A percentile compares a stretch with the other conserved stretches of the same genome.
Evolutionary conservation across 2,888 invertebrate genomes (phyloP).

Genomic region (Tortricodes alternella): DNA sequence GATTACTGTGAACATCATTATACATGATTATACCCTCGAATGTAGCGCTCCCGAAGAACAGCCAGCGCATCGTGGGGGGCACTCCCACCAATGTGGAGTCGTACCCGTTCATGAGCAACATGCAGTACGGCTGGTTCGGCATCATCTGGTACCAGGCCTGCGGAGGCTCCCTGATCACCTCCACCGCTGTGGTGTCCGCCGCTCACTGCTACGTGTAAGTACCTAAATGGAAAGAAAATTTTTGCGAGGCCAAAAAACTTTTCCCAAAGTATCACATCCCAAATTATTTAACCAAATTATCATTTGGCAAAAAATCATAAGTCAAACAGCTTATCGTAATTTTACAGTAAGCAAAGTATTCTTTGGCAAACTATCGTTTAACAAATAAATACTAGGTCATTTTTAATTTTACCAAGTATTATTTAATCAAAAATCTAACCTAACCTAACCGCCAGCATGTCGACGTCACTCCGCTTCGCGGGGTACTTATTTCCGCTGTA

Average conservation of each 20-base stretch:
- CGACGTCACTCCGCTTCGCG: no score
- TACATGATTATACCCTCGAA: background rate
- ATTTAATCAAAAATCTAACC: no score
- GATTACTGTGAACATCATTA: background rate
- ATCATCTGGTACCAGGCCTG: constrained; percentile 50
- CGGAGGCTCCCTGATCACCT: constrained; percentile 55
- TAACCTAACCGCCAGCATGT: no score
- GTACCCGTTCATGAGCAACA: constrained; percentile 60
- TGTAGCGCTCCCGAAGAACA: constrained; percentile 48
- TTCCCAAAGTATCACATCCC: background rate
- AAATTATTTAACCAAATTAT: background rate
- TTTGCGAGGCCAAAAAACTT: no score
- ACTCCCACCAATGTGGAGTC: constrained; percentile 43
- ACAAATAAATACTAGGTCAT: no score
- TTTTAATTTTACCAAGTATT: no score
- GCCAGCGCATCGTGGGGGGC: constrained; percentile 57
- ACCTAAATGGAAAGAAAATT: no score
- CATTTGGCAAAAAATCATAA: no score
- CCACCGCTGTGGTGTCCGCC: constrained; percentile 49
- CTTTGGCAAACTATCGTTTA: no score
- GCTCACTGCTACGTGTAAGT: constrained; percentile 61
- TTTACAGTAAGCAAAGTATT: no score
- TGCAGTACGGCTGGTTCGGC: constrained; percentile 46
- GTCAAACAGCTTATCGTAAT: no score
- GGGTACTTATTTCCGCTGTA: no score